Evolutionary conservation across 2,797 vertebrate genomes (phyloP), one percentile per base, ranked within the genome.

Genomic region (Chaunax sp.): DNA sequence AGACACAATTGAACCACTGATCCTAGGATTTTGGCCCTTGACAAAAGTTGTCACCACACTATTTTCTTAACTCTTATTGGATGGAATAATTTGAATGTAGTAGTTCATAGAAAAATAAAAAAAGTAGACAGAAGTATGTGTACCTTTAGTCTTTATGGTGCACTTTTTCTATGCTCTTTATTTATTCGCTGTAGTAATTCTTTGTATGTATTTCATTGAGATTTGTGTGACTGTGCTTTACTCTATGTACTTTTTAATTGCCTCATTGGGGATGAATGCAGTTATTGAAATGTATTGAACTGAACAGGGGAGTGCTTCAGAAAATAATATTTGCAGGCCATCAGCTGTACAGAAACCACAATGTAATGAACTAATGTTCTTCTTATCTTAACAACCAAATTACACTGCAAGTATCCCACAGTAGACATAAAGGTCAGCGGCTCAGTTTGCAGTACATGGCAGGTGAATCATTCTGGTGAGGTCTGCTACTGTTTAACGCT

Each of bases 331-430:
- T 64, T 28, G 41, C 22, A 35, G 40, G 16, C 33, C 54, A 64
- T 12, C 35, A 9, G 16, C 23, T 43, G 30, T 53, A 44, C 69
- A 43, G 20, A 6, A 2, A 23, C 65, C 57, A 74, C 33, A 35
- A 35, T 35, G 12, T 5, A 35, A 35, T 35, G 33, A 35, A 35
- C 43, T 72, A 52, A 77, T 68, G 73, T 52, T 51, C 77, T 60
- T 72, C 66, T 77, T 77, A 64, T 73, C 62, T 71, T 61, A 58
- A 77, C 61, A 72, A 54, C 53, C 49, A 68, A 70, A 77, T 80
- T 64, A 71, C 57, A 63, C 43, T n/a, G 44, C 61, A 72, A 64
- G 54, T 58, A 58, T 9, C 30, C 8, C 64, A 55, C 53, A 49
- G 23, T 38, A 37, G 26, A 57, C 18, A 40, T 46, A 61, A 72